A percentile compares a stretch with the other conserved stretches of the same genome.
Evolutionary conservation across 2,113 vertebrate genomes (phyloP).

Genomic region (Neomonachus schauinslandi): DNA sequence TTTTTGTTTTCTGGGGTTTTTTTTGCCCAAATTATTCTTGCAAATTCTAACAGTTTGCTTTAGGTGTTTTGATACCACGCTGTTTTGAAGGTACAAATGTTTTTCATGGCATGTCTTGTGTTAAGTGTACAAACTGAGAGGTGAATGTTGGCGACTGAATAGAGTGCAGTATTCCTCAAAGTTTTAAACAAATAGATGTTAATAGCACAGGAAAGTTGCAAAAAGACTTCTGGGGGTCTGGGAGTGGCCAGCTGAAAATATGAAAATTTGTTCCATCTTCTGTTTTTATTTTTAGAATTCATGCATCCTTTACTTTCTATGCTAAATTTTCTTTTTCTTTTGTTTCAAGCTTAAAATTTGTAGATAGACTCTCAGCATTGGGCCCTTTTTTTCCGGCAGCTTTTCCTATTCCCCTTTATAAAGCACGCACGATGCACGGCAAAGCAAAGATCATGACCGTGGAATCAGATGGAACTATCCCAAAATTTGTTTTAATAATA

Average conservation of each 20-base stretch:
- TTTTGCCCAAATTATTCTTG: slow-evolving; percentile 53
- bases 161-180: slow-evolving; percentile 17
- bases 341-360: neutral
- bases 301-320: neutral
- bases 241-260: neutral
- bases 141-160: neutral
- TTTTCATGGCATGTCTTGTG: slow-evolving; percentile 53
- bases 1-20: neutral
- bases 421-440: neutral
- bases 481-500: neutral
- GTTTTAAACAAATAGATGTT: neutral
- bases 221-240: neutral
- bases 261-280: neutral
- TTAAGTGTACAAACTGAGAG: slow-evolving; percentile 44
- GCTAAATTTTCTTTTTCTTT: neutral
- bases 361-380: too few species aligned
- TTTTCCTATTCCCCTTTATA: neutral
- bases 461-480: neutral
- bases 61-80: slow-evolving; percentile 52
- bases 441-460: neutral
- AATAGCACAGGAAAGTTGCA: neutral
- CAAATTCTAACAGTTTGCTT: slow-evolving; percentile 61
- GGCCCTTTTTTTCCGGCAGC: neutral
- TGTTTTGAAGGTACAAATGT: slow-evolving; percentile 63
- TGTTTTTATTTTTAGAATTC: neutral